Evolutionary conservation across 2,113 vertebrate species (phyloP).

Genomic region (Pseudorhombus dupliciocellatus): DNA sequence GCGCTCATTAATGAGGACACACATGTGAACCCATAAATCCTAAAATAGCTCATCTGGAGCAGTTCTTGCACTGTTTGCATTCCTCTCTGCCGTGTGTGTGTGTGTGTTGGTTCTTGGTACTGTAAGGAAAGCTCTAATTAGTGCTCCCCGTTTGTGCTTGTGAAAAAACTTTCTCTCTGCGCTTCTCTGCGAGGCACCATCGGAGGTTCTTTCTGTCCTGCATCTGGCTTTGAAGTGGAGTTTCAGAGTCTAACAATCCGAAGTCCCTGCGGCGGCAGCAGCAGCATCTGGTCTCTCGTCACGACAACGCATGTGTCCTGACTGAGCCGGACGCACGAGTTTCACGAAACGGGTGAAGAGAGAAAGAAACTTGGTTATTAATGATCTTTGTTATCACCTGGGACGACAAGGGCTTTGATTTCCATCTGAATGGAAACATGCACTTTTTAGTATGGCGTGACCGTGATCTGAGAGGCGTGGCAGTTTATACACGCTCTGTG

Average conservation of each 20-base stretch:
- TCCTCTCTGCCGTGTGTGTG: not conserved
- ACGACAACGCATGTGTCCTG: not conserved
- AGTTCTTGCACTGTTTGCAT: slow-evolving; percentile 16
- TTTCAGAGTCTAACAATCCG: slow-evolving; percentile 19
- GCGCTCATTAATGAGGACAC: not conserved
- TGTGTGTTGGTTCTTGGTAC: not conserved
- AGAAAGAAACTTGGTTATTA: too few relatives aligned
- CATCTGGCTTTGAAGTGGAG: slow-evolving; percentile 32
- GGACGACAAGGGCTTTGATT: too few relatives aligned
- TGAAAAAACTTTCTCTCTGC: slow-evolving; percentile 1
- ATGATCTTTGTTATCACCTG: not conserved
- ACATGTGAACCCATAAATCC: not conserved
- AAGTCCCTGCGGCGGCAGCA: not conserved
- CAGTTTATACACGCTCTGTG: too few relatives aligned
- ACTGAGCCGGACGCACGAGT: too few relatives aligned
- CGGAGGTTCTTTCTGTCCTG: not conserved
- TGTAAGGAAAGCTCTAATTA: slow-evolving; percentile 46
- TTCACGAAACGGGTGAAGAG: too few relatives aligned
- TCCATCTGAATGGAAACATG: too few relatives aligned
- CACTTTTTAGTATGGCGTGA: too few relatives aligned
- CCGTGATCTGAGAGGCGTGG: not conserved
- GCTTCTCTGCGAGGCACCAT: slow-evolving; percentile 15
- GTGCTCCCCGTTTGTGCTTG: slow-evolving; percentile 17
- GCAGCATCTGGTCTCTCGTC: not conserved
- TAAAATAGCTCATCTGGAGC: slow-evolving; percentile 12